phyloP scores from a whole-genome alignment of 2,113 vertebrate species.

The Nerophis ophidion region DNA sequence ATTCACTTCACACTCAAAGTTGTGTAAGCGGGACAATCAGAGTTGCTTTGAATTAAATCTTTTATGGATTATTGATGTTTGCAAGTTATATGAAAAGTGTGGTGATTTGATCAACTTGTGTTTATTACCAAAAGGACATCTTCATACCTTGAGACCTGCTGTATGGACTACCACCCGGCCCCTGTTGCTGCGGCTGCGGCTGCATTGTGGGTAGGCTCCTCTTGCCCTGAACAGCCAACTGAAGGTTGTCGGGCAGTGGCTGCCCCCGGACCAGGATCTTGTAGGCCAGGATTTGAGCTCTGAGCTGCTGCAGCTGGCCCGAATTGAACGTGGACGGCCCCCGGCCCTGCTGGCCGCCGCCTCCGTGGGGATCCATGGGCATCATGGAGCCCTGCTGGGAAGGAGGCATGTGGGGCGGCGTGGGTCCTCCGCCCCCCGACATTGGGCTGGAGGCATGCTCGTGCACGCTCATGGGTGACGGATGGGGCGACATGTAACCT shows the following conservation, averaged over 20 bases:
- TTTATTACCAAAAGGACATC: background rate
- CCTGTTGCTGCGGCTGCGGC: conserved; percentile 68
- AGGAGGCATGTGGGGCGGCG: conserved; percentile 88
- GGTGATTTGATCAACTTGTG: no score
- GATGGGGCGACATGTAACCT: conserved; percentile 97
- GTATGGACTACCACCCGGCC: conserved; percentile 71
- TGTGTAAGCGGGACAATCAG: no score
- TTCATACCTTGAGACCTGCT: conserved; percentile 81
- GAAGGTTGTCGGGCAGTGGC: conserved; percentile 92
- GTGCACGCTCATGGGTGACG: conserved; percentile 85
- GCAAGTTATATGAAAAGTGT: no score
- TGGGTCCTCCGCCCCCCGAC: conserved; percentile 76
- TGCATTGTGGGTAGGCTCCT: conserved; percentile 92
- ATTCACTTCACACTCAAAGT: no score
- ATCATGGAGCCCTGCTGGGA: conserved; percentile 83
- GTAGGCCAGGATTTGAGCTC: conserved; percentile 96
- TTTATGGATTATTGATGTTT: no score
- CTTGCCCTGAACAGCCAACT: conserved; percentile 95
- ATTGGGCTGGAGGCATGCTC: conserved; percentile 92
- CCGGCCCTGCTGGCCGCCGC: conserved; percentile 73
- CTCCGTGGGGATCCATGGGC: conserved; percentile 81
- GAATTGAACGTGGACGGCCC: conserved; percentile 92
- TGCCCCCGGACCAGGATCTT: conserved; percentile 95
- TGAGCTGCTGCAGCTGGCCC: conserved; percentile 91
- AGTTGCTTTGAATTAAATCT: no score